phyloP scores from a whole-genome alignment of 2,888 invertebrate genomes.

The Ectemnius continuus region DNA sequence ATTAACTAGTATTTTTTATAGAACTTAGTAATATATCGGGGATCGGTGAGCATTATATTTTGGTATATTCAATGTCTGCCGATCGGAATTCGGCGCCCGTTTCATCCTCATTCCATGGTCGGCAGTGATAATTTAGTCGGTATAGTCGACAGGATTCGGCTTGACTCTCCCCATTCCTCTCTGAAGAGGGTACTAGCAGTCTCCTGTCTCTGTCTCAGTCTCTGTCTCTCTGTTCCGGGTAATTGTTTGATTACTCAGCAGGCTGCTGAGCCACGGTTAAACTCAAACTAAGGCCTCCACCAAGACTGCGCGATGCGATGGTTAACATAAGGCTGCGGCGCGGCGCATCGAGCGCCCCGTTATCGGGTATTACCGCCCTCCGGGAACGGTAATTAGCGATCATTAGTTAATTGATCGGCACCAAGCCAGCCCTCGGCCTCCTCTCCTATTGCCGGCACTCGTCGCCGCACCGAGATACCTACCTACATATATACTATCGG shows the following conservation, averaged over 20 bases:
- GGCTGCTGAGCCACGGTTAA: conserved; percentile 74
- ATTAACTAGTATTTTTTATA: no score
- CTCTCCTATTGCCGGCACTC: conserved; percentile 40
- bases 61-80: no score
- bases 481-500: no score
- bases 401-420: conserved; percentile 71
- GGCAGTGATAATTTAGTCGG: conserved; percentile 74
- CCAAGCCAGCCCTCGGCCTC: conserved; percentile 18
- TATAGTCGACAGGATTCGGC: conserved; percentile 73
- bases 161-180: conserved; percentile 25
- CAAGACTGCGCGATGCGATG: conserved; percentile 64
- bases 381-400: conserved; percentile 70
- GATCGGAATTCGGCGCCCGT: no score
- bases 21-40: no score
- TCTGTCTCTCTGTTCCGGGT: conserved; percentile 52
- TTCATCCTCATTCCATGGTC: conserved; percentile 32
- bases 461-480: conserved; percentile 38
- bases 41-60: no score
- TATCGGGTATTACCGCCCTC: conserved; percentile 66
- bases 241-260: conserved; percentile 79
- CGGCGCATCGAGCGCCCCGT: conserved; percentile 55
- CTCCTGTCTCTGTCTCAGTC: conserved; percentile 29
- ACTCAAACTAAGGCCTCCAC: conserved; percentile 73
- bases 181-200: conserved; percentile 33
- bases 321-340: conserved; percentile 57